Evolutionary conservation across 2,113 vertebrate species (phyloP), one percentile per base, ranked within the genome.

Genomic region (Microcebus jonahi): DNA sequence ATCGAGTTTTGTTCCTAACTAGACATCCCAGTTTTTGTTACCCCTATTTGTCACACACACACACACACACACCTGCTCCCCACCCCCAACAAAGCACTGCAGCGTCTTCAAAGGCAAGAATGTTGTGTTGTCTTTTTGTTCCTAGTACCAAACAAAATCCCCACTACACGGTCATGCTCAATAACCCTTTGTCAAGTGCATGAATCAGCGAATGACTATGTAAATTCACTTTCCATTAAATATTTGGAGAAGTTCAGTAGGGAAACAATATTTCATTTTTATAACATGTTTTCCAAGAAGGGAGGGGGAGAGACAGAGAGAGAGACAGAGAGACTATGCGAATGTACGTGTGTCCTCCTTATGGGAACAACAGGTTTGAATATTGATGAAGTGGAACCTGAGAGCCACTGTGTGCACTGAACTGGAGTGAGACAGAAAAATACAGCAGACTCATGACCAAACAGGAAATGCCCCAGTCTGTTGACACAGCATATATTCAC

Each of bases 331-430:
- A 42, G 39, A 5, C 17, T 8, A 27, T 6, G 67, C 75, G 84
- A 55, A 90, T 29, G 18, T 61, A 20, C 42, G 29, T 95, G 55
- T 73, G 39, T 79, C 27, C 34, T 70, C 34, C 70, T 88, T 70
- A 61, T 14, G 48, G 0, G 31, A 86, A 71, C 86, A 90, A 94
- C 67, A 86, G 81, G 81, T 94, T 70, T 96, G 95, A 97, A 95
- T 84, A 89, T 42, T 83, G 96, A 92, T 95, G 93, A 82, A 67
- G 77, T 91, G 91, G 81, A 94, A 89, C 84, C 29, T 65, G 65
- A 61, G 86, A 59, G 71, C 39, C 29, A 61, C 29, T 0, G 27
- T 90, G 96, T 39, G 67, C 89, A 86, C 67, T 57, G 36, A 94
- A 92, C 93, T 92, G 76, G 34, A 91, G 67, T 7, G 15, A 96